Evolutionary conservation across 2,888 invertebrate genomes (phyloP), one percentile per base, ranked within the genome.

Genomic region (Drosophila limbata): DNA sequence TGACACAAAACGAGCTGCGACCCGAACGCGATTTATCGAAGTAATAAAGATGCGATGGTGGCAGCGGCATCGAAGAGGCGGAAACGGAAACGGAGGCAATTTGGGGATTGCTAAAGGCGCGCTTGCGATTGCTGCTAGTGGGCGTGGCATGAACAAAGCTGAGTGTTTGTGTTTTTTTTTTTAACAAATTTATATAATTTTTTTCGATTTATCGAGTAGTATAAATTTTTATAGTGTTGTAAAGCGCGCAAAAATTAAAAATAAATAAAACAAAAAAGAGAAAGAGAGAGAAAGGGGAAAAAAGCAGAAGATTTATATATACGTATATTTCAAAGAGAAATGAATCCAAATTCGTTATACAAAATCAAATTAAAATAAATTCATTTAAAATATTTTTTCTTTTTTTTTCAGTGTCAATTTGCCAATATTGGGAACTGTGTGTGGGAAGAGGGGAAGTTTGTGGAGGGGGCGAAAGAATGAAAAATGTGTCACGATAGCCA

Each of bases 61-160:
- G 81, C 55, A 28, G 73, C 17, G 88, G 83, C 28, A 28, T 28
- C 8, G 28, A 28, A 21, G 81, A 25, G 25, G 5, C 25, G 25
- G 25, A 25, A 25, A 25, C 25, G 25, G 25, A 25, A 25, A 25
- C 81, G 53, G 79, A 65, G 44, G 88, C 79, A 61, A 91, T 81
- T 44, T 90, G 88, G 1, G 92, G 91, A 52, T 91, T 92, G 69
- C 90, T 92, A 66, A 90, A 89, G 55, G 91, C 91, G 28, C 91
- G 78, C 37, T 90, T 90, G 55, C 91, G 89, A 78, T 28, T 77
- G 21, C 50, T 48, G 39, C 21, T 75, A n/a, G 37, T 37, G 42
- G 40, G 33, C 60, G 52, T 68, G 55, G 55, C 60, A 62, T 45
- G 64, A 13, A 19, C 39, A 48, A 73, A 86, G 78, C 84, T 86